These are phyloP conservation scores for Fragum sueziense DNA, from an alignment of 2,888 invertebrate species.

Conservation along the genomic window DNA sequence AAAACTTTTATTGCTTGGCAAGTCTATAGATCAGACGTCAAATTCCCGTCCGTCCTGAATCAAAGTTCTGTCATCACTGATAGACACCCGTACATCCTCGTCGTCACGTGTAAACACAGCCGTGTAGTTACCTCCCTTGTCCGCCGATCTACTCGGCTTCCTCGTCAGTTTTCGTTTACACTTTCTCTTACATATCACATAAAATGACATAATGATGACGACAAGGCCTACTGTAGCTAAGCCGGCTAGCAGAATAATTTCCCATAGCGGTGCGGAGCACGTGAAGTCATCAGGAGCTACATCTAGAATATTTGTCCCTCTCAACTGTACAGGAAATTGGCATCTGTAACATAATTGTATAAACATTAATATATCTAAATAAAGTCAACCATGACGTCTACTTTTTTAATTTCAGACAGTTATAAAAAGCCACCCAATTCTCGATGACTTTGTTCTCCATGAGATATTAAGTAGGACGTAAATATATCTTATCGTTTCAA, in stretches of 20 bases:
- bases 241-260: slow-evolving; percentile 15
- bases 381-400: no score
- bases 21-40: slow-evolving; percentile 34
- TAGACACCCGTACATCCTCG: slow-evolving; percentile 22
- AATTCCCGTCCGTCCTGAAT: slow-evolving; percentile 27
- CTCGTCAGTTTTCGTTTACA: slow-evolving; percentile 11
- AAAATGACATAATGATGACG: background rate
- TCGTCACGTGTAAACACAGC: slow-evolving; percentile 54
- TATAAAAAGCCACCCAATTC: no score
- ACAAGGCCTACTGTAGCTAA: slow-evolving; percentile 3
- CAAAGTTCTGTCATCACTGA: slow-evolving; percentile 37
- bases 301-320: slow-evolving; percentile 18
- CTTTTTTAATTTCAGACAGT: no score
- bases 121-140: slow-evolving; percentile 41
- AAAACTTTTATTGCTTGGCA: no score
- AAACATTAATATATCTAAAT: no score
- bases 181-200: background rate
- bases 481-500: no score
- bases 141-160: slow-evolving; percentile 10
- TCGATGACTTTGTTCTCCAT: no score
- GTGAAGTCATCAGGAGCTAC: slow-evolving; percentile 14
- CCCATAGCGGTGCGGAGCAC: slow-evolving; percentile 13
- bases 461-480: no score
- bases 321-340: slow-evolving; percentile 12
- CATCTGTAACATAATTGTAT: slow-evolving; percentile 20